Evolutionary conservation across 2,113 vertebrate genomes (phyloP).

Genomic region (Carassius auratus): DNA sequence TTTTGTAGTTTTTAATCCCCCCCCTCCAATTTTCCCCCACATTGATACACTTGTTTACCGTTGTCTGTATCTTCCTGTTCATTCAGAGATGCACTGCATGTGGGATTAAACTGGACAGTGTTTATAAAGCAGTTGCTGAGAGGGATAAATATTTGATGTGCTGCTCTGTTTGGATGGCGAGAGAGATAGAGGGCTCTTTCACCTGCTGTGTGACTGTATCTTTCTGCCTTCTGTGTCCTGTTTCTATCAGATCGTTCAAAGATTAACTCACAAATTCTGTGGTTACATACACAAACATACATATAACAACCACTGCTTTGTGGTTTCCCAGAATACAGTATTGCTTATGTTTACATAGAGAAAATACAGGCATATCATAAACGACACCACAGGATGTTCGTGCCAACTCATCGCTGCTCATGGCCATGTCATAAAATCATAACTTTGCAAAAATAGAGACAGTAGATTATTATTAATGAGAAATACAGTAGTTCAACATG

Average conservation of each 20-base stretch:
- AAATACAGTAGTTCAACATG: neutral
- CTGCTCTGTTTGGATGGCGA: constrained; percentile 23
- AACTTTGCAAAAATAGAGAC: neutral
- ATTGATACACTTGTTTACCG: too few species aligned
- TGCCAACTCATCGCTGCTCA: neutral
- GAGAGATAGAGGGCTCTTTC: constrained; percentile 14
- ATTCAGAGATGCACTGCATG: neutral
- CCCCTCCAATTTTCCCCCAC: too few species aligned
- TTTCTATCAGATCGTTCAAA: neutral
- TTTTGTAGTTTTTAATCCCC: too few species aligned
- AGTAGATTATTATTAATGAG: neutral
- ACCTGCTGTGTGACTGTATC: constrained; percentile 27
- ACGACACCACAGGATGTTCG: neutral
- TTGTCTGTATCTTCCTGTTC: neutral
- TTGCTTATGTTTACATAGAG: neutral
- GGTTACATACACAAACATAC: neutral
- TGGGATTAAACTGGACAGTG: constrained; percentile 51
- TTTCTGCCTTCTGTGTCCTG: neutral
- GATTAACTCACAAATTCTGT: neutral
- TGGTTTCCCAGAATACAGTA: neutral
- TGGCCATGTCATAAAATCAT: neutral
- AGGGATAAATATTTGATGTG: constrained; percentile 56
- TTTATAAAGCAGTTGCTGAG: constrained; percentile 54
- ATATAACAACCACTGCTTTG: neutral
- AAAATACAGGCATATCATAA: constrained; percentile 1